Evolutionary conservation across 1,140 invertebrate species (phyloP).

Genomic region (Trichoplusia ni): DNA sequence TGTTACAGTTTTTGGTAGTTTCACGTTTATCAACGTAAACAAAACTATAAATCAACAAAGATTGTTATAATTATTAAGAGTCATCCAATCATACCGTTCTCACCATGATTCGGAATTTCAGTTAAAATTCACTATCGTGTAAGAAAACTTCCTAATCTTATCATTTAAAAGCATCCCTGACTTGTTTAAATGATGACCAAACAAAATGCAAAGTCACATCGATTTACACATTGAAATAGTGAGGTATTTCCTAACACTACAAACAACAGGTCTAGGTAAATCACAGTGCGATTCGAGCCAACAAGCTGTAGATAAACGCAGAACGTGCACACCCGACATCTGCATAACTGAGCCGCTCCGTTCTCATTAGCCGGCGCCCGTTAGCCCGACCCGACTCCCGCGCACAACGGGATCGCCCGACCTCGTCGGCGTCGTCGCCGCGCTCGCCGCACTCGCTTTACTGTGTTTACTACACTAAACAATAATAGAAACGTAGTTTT

Average conservation of each 20-base stretch:
- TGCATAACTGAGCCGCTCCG: conserved; percentile 71
- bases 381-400: conserved; percentile 63
- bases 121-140: too few species aligned
- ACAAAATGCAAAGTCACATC: not conserved
- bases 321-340: conserved; percentile 58
- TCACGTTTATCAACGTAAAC: too few species aligned
- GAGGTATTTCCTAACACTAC: not conserved
- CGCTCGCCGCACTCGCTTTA: conserved; percentile 25
- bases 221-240: not conserved
- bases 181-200: too few species aligned
- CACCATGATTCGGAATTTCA: too few species aligned
- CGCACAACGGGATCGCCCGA: conserved; percentile 67
- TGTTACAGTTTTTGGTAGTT: too few species aligned
- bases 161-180: too few species aligned
- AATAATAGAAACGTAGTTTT: conserved; percentile 28
- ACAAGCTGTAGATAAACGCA: conserved; percentile 31
- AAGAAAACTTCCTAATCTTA: too few species aligned
- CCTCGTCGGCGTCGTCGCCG: conserved; percentile 47
- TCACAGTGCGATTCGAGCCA: conserved; percentile 17
- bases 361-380: conserved; percentile 68
- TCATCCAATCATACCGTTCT: too few species aligned
- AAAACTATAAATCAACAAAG: too few species aligned
- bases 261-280: conserved; percentile 24
- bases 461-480: conserved; percentile 29
- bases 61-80: too few species aligned